Base-by-base conservation (phyloP, 1,140 invertebrate species). In the Phocides pigmalion region DNA sequence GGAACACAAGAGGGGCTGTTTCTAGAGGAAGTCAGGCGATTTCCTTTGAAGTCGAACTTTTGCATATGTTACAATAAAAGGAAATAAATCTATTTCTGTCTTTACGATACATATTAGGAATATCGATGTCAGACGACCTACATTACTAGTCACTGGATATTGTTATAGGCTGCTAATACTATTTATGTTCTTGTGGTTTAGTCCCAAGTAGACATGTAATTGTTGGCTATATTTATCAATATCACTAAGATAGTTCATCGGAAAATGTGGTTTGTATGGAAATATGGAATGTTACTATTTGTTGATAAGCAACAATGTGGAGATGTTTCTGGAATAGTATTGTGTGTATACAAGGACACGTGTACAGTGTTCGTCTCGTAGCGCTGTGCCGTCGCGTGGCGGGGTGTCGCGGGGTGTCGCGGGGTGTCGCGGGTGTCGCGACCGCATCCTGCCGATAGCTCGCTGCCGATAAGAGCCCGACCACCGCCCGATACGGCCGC, bases 101-200 rank as follows among this genome's bases (percentile, higher is more conserved):
- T 11, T 39, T 14, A 12, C n/a, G 35, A 39, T 39, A 14, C 12
- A 39, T 14, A 12, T 12, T 39, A 39, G 35, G 14, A 39, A 39
- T 39, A 39, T 39, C 35, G 35, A 39, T 39, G 35, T 39, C 35
- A 39, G 35, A 5, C 4, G 35, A 39, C 35, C 35, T 39, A 39
- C 35, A 39, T 39, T 39, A 39, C 0, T 4, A 39, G 35, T 39
- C 11, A 39, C 35, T 39, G 35, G 35, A 39, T 39, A 39, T 39
- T 39, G 35, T 39, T 39, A 32, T 32, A 8, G 28, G 28, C 6
- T 8, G 25, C 28, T 32, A 39, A 39, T 39, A 39, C 35, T 39
- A 39, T 39, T 39, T 39, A 39, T 39, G 35, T 39, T 12, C 12
- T 39, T 39, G 35, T 4, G 35, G 35, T 39, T 14, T 14, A 39